A percentile compares a stretch with the other conserved stretches of the same genome.
Conservation (phyloP, 2,797 vertebrate species). For the Huso huso region DNA sequence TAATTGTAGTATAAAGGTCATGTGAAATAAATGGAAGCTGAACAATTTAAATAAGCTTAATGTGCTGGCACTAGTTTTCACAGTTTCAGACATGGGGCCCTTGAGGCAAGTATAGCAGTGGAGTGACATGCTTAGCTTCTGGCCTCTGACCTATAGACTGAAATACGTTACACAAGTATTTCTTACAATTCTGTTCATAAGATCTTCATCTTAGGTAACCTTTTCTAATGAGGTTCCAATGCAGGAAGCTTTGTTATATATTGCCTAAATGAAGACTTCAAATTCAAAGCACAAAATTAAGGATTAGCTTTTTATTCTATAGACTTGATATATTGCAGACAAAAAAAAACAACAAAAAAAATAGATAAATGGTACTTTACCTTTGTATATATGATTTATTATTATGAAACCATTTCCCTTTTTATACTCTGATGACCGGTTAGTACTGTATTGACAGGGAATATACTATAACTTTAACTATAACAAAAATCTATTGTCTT, state of each 20-base stretch:
- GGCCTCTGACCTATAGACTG: constrained; percentile 16
- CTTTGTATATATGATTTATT: too few relatives aligned
- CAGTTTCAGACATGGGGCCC: background rate
- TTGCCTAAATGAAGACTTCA: background rate
- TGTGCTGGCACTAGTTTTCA: background rate
- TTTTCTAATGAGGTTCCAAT: background rate
- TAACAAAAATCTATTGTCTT: too few relatives aligned
- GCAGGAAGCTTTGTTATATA: background rate
- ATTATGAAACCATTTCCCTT: too few relatives aligned
- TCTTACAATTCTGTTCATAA: background rate
- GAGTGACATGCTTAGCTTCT: background rate
- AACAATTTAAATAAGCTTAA: background rate
- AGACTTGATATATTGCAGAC: too few relatives aligned
- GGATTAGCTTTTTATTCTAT: background rate
- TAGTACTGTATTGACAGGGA: too few relatives aligned
- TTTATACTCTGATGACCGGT: too few relatives aligned
- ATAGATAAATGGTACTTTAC: background rate
- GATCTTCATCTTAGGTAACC: background rate
- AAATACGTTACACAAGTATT: constrained; percentile 11
- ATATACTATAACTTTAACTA: too few relatives aligned
- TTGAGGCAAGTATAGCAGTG: background rate
- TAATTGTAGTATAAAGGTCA: background rate
- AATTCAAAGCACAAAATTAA: background rate
- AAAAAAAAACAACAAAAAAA: background rate
- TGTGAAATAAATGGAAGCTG: background rate